Evolutionary conservation across 2,888 invertebrate species (phyloP), one percentile per base, ranked within the genome.

Genomic region (Hydrotaea cyrtoneurina): DNA sequence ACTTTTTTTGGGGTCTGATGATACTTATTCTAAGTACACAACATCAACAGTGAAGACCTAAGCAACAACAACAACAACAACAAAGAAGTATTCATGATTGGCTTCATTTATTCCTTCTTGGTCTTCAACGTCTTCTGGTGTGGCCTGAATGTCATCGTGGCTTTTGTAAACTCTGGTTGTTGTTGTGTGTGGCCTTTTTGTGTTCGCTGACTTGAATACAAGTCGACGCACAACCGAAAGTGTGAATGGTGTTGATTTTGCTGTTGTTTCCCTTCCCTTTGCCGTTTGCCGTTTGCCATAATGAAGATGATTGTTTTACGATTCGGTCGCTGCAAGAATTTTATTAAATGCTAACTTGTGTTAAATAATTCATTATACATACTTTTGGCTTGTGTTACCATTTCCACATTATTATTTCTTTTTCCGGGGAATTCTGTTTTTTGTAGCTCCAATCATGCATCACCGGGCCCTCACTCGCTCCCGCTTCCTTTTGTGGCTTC

Each of bases 311-410:
- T 80, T 78, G 76, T 78, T 78, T 69, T 78, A 26, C 77, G 31
- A 31, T 77, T 19, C 69, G 73, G 31, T 11, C 26, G 13, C 64
- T 43, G 76, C 55, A 59, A 26, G 53, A 50, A 17, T 69, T 8
- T 82, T 78, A 85, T 82, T 85, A 85, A 85, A 82, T 69, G 79
- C 46, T 69, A 39, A 23, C 69, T 69, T 69, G 69, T 69, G 69
- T 39, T 21, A 19, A 66, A 43, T 39, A 59, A 59, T 59, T 59
- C 59, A 23, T 59, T 10, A 15, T 59, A 23, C 21, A 15, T 59
- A 23, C 23, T 10, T 23, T 55, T 26, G 59, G 59, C 59, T 59
- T 26, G 59, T 2, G 59, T 15, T 26, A 66, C 11, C 2, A 13
- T 57, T 50, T 50, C 31, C 10, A 19, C 36, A 46, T 13, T n/a